Percentiles rank a stretch among this genome's conserved stretches.
Conservation (phyloP, 2,113 vertebrate genomes). For the Lepus timidus region DNA sequence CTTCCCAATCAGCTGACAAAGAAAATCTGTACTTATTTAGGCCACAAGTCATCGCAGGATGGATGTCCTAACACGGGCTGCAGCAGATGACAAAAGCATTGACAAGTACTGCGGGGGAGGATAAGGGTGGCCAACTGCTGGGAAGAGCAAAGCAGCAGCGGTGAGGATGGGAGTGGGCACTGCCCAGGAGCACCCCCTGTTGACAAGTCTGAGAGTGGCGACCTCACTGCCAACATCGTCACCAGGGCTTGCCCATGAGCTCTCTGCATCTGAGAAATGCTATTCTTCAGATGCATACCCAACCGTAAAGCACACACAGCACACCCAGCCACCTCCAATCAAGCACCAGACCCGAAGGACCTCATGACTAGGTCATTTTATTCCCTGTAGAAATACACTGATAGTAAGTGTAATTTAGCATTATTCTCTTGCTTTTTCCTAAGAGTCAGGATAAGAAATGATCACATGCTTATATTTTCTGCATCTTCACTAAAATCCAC, state of each 20-base stretch:
- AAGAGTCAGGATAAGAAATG: conserved; percentile 37
- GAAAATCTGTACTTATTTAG: neutral
- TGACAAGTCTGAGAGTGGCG: neutral
- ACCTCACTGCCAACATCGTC: neutral
- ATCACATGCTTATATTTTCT: conserved; percentile 60
- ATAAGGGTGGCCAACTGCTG: neutral
- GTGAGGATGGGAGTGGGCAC: neutral
- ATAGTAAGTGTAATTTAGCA: neutral
- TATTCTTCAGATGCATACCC: neutral
- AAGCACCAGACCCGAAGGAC: neutral
- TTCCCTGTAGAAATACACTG: neutral
- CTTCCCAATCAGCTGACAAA: neutral
- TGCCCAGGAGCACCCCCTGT: neutral
- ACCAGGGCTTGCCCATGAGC: neutral
- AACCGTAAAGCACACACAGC: neutral
- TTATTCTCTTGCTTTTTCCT: conserved; percentile 55
- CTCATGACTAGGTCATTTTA: neutral
- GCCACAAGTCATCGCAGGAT: neutral
- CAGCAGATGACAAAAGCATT: neutral
- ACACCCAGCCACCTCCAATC: neutral
- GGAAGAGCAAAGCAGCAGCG: neutral
- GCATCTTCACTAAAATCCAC: conserved; percentile 35
- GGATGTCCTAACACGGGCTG: neutral
- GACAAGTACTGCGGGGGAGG: neutral
- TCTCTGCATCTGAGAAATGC: neutral